Conservation (phyloP, 2,113 vertebrate species). For the Spea bombifrons region DNA sequence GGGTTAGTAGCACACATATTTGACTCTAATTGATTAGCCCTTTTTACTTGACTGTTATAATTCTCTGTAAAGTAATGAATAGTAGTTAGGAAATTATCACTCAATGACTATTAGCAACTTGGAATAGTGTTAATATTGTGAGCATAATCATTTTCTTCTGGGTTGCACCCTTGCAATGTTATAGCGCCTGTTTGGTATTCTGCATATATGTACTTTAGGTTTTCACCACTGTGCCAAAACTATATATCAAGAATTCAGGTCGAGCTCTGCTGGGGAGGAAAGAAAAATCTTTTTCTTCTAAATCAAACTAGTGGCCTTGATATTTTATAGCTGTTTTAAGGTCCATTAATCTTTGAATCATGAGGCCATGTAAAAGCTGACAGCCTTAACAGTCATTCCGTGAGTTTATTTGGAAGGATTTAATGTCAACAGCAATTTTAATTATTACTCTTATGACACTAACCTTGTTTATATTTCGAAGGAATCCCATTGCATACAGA, state of each 20-base stretch:
- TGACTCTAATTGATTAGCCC: too few relatives aligned
- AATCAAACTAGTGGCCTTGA: constrained; percentile 61
- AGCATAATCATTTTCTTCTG: too few relatives aligned
- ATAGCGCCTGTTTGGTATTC: too few relatives aligned
- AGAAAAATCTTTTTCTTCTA: constrained; percentile 63
- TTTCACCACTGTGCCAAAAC: too few relatives aligned
- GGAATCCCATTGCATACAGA: neutral
- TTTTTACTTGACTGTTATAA: too few relatives aligned
- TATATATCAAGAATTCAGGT: constrained; percentile 66
- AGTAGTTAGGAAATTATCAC: too few relatives aligned
- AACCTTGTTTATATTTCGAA: constrained; percentile 58
- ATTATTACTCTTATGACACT: constrained; percentile 61
- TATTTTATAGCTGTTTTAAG: constrained; percentile 74
- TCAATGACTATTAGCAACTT: too few relatives aligned
- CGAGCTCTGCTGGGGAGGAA: constrained; percentile 53
- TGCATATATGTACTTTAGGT: too few relatives aligned
- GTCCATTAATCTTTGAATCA: constrained; percentile 77
- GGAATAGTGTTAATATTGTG: too few relatives aligned
- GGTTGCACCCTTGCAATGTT: too few relatives aligned
- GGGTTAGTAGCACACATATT: too few relatives aligned
- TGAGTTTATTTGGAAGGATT: constrained; percentile 68
- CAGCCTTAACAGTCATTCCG: constrained; percentile 66
- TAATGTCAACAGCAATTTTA: constrained; percentile 64
- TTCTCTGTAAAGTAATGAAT: too few relatives aligned
- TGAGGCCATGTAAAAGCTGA: constrained; percentile 70